Evolutionary conservation across 2,888 invertebrate species (phyloP), one percentile per base, ranked within the genome.

Genomic region (Lymantria dispar): DNA sequence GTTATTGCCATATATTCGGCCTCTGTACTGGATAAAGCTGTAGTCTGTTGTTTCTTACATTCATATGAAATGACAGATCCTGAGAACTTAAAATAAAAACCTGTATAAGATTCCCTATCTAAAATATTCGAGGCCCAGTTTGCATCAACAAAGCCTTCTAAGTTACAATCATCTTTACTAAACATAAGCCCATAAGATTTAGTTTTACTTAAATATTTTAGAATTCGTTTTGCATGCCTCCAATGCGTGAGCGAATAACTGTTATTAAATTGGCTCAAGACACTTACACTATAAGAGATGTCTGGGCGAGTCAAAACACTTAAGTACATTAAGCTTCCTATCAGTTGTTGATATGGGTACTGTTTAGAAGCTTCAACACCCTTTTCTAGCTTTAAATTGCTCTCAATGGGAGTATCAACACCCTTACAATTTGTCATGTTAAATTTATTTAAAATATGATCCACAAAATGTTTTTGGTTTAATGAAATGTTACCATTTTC

Each of bases 391-490:
- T 39, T 39, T 39, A 39, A 39, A 39, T 39, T 39, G 7, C 13
- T 39, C 13, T 42, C 45, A 11, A 54, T 55, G 10, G 55, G 55
- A 15, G 54, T 55, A 22, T 48, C 31, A 12, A 41, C 38, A 40
- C 15, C n/a, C 9, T 59, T 56, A 45, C 54, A 59, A 30, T 58
- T 42, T 33, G 14, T 15, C 52, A 58, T 52, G 22, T 48, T 40
- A 50, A 55, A 55, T 43, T 43, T 50, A 37, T 37, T 13, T 13
- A 55, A 46, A 14, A 54, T 38, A n/a, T 46, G 14, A 11, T 48
- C 43, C 13, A 56, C 48, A 52, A 52, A 59, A 1, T 55, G 38
- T 15, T 52, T 36, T 30, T 56, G 49, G 39, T 47, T 40, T 8
- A 37, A 10, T 11, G 37, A 37, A 37, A 37, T 37, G 11, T 10